phyloP scores from a whole-genome alignment of 1,140 invertebrate species.

The Drosophila busckii region DNA sequence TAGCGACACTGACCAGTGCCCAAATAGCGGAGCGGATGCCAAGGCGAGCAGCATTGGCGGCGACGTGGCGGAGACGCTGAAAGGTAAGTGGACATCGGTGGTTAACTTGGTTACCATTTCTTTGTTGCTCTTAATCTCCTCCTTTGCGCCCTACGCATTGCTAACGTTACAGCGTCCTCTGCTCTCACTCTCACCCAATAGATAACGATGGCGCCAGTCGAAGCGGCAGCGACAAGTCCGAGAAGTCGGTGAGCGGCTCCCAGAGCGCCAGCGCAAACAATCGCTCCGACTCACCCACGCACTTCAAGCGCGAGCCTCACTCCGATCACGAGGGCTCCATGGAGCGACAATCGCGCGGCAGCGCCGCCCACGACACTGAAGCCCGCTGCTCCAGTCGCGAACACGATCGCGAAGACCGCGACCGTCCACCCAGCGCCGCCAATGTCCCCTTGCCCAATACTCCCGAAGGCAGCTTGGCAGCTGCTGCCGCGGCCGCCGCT shows the following conservation, averaged over 20 bases:
- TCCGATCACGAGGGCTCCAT: constrained; percentile 79
- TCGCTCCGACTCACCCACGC: constrained; percentile 66
- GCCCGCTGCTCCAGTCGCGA: constrained; percentile 55
- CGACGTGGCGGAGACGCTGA: constrained; percentile 40
- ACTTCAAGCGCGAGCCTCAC: constrained; percentile 70
- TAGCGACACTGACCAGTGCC: constrained; percentile 38
- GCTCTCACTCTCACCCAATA: constrained; percentile 47
- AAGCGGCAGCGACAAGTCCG: constrained; percentile 71
- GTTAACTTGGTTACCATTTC: no score
- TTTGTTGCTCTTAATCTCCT: not conserved
- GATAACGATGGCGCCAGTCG: constrained; percentile 67
- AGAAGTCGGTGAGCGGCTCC: constrained; percentile 64
- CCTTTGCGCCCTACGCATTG: constrained; percentile 40
- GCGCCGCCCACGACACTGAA: constrained; percentile 38
- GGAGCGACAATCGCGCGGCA: constrained; percentile 48
- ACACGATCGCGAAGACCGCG: constrained; percentile 62
- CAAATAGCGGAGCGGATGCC: constrained; percentile 26
- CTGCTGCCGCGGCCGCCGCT: constrained; percentile 55
- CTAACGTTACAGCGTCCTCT: constrained; percentile 66
- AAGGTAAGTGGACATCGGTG: constrained; percentile 65
- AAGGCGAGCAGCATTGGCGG: constrained; percentile 41
- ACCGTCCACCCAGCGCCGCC: constrained; percentile 40
- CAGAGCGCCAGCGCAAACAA: constrained; percentile 23
- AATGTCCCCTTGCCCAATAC: constrained; percentile 53
- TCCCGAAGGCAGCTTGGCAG: constrained; percentile 35